These are phyloP conservation scores for Ganaspis brasiliensis DNA, from an alignment of 2,888 invertebrate genomes.

Conservation along the genomic window DNA sequence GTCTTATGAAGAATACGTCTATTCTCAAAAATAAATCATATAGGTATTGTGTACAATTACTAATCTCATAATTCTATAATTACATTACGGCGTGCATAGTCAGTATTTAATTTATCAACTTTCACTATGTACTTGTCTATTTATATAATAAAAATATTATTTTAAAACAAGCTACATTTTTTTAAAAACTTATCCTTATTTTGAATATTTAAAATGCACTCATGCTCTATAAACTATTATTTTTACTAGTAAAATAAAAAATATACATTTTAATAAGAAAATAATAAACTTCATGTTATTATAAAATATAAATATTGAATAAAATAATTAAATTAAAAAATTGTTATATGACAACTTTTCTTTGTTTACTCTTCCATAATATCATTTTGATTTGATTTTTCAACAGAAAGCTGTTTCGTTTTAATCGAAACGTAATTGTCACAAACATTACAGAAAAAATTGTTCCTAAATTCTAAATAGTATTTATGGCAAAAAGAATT, in stretches of 20 bases:
- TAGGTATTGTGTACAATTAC: slow-evolving; percentile 13
- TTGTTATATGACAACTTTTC: background rate
- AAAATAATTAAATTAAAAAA: background rate
- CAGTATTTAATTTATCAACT: background rate
- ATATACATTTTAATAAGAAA: no score
- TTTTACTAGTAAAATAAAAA: background rate
- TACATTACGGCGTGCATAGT: background rate
- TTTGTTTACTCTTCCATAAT: background rate
- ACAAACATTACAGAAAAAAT: background rate
- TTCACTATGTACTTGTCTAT: background rate
- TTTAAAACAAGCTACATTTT: background rate
- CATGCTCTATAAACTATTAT: background rate
- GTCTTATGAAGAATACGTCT: background rate
- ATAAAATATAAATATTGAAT: background rate
- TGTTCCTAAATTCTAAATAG: background rate
- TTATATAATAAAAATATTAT: no score
- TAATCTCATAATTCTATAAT: background rate
- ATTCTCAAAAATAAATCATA: no score
- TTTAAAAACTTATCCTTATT: background rate
- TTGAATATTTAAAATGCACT: background rate
- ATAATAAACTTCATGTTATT: no score
- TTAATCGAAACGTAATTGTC: slow-evolving; percentile 35
- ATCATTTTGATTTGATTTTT: slow-evolving; percentile 1
- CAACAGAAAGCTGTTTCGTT: slow-evolving; percentile 28
- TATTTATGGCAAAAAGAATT: slow-evolving; percentile 2